Base-by-base conservation (phyloP, 35 echinoderm and acorn worm species). In the Apostichopus californicus region DNA sequence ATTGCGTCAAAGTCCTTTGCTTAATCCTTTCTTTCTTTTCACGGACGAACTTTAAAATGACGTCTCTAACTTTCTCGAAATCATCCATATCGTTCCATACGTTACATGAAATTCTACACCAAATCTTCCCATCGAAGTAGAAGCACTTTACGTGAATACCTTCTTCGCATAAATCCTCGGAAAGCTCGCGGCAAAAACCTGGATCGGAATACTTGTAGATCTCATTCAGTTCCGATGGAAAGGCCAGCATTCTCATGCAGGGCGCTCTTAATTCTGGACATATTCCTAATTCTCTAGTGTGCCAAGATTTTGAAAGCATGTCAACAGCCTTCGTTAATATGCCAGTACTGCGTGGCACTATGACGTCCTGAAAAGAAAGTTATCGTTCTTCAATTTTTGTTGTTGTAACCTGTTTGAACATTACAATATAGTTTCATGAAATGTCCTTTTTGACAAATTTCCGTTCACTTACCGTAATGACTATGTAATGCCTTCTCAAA, bases 31-130 rank as follows among this genome's bases (percentile, higher is more conserved):
- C 64, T 68, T 68, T 18, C 55, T 83, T 83, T 55, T 83, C 80
- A 9, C 55, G 34, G 21, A 83, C 8, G n/a, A 83, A 34, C 55
- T 83, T 18, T 34, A 83, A 56, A 53, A 83, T n/a, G 20, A 14
- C 80, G 80, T 83, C 80, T 56, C 80, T 83, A 8, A 83, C 80
- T 83, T 83, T 83, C 46, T 83, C 88, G 11, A 77, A 77, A 52
- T 87, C 86, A 22, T 87, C 86, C 13, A 20, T 5, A 17, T 87
- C 86, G 28, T 87, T 87, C 86, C 86, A 87, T 24, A 87, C 86
- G 59, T 87, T 87, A 64, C 86, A 87, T 9, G 57, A 65, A 4
- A 87, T 46, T 17, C 86, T 56, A 64, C 86, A 87, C 86, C 86
- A 87, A 9, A 87, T 13, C 64, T 28, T 71, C 2, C 34, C 64